Evolutionary conservation across 2,888 invertebrate species (phyloP).

Genomic region (Tuberolachnus salignus): DNA sequence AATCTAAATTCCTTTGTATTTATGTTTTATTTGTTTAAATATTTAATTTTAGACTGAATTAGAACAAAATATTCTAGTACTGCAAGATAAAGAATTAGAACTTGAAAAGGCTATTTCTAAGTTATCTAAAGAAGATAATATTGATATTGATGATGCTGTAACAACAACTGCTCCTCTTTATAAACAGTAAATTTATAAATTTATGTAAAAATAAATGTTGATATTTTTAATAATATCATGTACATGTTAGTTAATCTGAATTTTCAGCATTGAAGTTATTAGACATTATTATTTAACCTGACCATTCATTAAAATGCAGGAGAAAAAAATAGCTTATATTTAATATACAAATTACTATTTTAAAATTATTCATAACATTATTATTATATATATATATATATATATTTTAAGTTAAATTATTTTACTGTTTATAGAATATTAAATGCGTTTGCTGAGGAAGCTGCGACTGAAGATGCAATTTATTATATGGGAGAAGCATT

Average conservation of each 20-base stretch:
- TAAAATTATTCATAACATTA: slow-evolving; percentile 46
- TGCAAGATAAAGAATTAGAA: slow-evolving; percentile 88
- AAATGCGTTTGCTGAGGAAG: slow-evolving; percentile 95
- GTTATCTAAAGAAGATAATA: slow-evolving; percentile 77
- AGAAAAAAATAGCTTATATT: no score
- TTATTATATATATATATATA: no score
- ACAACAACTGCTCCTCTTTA: slow-evolving; percentile 95
- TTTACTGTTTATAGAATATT: slow-evolving; percentile 70
- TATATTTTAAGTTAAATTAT: slow-evolving; percentile 58
- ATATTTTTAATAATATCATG: no score
- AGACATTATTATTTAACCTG: no score
- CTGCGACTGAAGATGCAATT: slow-evolving; percentile 96
- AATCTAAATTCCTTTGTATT: neutral
- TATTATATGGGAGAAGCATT: slow-evolving; percentile 97
- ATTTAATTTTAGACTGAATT: slow-evolving; percentile 70
- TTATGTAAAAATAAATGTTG: neutral
- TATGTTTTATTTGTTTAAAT: neutral
- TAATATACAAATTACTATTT: neutral
- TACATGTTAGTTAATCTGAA: no score
- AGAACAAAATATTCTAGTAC: slow-evolving; percentile 79
- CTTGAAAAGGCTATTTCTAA: slow-evolving; percentile 79
- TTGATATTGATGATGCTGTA: slow-evolving; percentile 95
- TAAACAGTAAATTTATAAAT: slow-evolving; percentile 75
- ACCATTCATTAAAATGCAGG: no score
- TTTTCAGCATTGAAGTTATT: no score